Percentiles rank a stretch among this genome's conserved stretches.
These are phyloP conservation scores for Sebastes hubbsi DNA, from an alignment of 2,797 vertebrate genomes.

Conservation along the genomic window DNA sequence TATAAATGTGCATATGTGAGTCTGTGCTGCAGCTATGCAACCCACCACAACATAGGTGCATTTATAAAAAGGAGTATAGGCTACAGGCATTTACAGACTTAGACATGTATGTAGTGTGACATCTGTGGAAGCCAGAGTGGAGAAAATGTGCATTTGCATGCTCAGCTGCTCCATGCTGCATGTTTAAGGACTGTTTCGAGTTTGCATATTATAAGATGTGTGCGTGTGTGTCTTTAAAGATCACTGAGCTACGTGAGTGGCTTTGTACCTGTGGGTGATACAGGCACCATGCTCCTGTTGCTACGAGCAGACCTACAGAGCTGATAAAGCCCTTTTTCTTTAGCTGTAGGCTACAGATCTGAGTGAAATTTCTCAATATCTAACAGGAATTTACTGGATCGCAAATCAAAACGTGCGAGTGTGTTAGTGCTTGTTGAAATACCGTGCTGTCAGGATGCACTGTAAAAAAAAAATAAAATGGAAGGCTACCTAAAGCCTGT, in stretches of 20 bases:
- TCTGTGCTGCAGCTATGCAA: background rate
- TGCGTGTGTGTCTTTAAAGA: slow-evolving; percentile 30
- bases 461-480: slow-evolving; percentile 21
- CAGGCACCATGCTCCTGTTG: slow-evolving; percentile 42
- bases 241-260: slow-evolving; percentile 64
- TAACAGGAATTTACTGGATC: slow-evolving; percentile 55
- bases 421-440: slow-evolving; percentile 57
- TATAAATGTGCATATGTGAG: background rate
- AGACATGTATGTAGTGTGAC: background rate
- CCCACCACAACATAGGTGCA: background rate
- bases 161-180: background rate
- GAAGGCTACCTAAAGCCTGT: slow-evolving; percentile 45
- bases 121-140: background rate
- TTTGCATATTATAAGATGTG: background rate
- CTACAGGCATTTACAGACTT: background rate
- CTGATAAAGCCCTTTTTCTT: slow-evolving; percentile 63
- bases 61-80: background rate
- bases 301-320: slow-evolving; percentile 32
- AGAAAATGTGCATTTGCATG: background rate
- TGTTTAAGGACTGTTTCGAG: background rate
- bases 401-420: slow-evolving; percentile 56
- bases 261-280: slow-evolving; percentile 68
- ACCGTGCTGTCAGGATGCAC: slow-evolving; percentile 35
- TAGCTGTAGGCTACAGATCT: slow-evolving; percentile 68
- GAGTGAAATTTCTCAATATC: slow-evolving; percentile 52